Conservation (phyloP, 2,113 vertebrate genomes). For the Heloderma charlesbogerti region DNA sequence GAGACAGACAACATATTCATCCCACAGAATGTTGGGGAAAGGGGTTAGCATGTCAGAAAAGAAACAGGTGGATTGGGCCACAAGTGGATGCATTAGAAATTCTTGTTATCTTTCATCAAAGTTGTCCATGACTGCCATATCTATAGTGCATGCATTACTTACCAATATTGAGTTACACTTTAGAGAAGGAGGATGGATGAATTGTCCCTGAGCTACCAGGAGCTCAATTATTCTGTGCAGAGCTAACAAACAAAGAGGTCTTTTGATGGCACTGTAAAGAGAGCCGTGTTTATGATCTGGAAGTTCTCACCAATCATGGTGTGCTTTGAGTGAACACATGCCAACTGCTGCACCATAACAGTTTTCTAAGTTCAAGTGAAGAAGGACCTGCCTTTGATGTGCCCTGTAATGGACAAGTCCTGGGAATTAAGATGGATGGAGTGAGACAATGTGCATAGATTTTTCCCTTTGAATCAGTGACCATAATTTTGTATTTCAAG, state of each 20-base stretch:
- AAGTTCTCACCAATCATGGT: neutral
- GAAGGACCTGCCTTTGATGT: rapidly evolving
- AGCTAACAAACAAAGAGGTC: slow-evolving; percentile 29
- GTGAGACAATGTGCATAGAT: neutral
- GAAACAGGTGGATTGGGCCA: neutral
- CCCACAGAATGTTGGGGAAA: neutral
- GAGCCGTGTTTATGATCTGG: neutral
- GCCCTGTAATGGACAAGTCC: neutral
- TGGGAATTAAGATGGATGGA: neutral
- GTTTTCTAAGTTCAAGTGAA: neutral
- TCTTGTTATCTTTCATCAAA: neutral
- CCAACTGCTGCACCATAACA: neutral
- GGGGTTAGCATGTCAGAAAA: neutral
- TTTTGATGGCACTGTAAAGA: slow-evolving; percentile 30
- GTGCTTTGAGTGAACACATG: neutral
- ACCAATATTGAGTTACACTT: neutral
- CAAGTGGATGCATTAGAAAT: neutral
- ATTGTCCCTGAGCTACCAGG: slow-evolving; percentile 23
- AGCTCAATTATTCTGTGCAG: slow-evolving; percentile 40
- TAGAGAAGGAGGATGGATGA: neutral
- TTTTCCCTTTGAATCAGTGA: neutral
- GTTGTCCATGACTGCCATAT: neutral
- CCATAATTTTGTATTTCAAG: slow-evolving; percentile 30
- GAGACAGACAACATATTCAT: neutral
- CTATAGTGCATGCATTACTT: neutral